Evolutionary conservation across 2,888 invertebrate species (phyloP).

Genomic region (Tetramorium bicarinatum): DNA sequence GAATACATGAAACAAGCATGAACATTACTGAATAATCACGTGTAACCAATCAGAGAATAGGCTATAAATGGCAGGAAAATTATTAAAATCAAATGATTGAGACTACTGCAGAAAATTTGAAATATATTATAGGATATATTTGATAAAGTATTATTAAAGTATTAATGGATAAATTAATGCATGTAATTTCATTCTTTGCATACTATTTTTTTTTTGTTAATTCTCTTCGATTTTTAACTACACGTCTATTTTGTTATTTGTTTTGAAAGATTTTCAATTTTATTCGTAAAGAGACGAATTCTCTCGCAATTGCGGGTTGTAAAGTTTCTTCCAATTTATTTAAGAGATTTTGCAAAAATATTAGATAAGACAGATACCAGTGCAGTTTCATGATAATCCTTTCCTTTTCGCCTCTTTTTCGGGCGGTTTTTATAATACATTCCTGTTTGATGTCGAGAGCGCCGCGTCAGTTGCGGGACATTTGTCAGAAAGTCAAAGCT

Average conservation of each 20-base stretch:
- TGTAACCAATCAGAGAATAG: too few species aligned
- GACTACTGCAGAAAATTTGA: too few species aligned
- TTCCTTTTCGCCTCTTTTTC: background rate
- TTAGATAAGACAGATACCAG: background rate
- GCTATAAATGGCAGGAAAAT: background rate
- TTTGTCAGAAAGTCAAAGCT: conserved; percentile 50
- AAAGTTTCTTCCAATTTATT: background rate
- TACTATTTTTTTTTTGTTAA: background rate
- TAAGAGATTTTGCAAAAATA: background rate
- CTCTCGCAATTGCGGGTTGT: background rate
- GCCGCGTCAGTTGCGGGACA: conserved; percentile 49
- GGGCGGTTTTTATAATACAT: background rate
- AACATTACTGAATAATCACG: background rate
- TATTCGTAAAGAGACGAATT: background rate
- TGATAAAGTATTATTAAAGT: background rate
- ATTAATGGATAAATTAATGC: background rate
- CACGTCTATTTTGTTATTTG: background rate
- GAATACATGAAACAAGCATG: conserved; percentile 7
- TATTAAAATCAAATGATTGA: background rate
- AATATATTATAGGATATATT: background rate
- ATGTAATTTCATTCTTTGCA: background rate
- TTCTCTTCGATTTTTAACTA: background rate
- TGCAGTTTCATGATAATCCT: background rate
- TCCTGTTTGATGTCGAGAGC: conserved; percentile 37
- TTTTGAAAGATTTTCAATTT: background rate